Percentiles rank a stretch among this genome's conserved stretches.
These are phyloP conservation scores for Python bivittatus DNA, from an alignment of 2,113 vertebrate genomes.

Conservation along the genomic window DNA sequence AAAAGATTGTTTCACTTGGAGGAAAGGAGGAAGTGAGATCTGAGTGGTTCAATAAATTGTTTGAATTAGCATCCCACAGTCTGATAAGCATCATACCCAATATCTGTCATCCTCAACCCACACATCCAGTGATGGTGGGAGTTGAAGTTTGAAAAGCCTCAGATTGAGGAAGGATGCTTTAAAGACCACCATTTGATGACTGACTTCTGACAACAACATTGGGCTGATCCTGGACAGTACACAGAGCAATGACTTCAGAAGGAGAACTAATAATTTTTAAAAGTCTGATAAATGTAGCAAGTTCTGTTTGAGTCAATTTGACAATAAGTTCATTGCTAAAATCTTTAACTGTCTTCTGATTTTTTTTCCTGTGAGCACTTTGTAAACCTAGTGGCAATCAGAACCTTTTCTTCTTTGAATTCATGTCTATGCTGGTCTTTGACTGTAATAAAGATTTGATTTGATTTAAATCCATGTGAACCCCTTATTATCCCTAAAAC, in stretches of 20 bases:
- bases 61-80: too few relatives aligned
- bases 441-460: too few relatives aligned
- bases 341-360: background rate
- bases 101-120: too few relatives aligned
- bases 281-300: fast-evolving
- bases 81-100: too few relatives aligned
- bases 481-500: conserved; percentile 19
- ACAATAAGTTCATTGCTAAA: fast-evolving
- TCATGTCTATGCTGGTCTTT: too few relatives aligned
- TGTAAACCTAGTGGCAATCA: background rate
- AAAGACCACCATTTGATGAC: background rate
- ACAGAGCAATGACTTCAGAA: background rate
- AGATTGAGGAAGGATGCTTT: background rate
- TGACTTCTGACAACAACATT: background rate
- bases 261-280: background rate
- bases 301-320: background rate
- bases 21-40: too few relatives aligned
- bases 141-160: background rate
- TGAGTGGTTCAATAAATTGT: too few relatives aligned
- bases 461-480: background rate
- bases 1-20: too few relatives aligned
- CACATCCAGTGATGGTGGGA: background rate
- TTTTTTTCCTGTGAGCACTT: background rate
- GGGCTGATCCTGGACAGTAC: background rate
- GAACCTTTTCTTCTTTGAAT: too few relatives aligned